A percentile compares a stretch with the other conserved stretches of the same genome.
Evolutionary conservation across 2,113 vertebrate genomes (phyloP).

Genomic region (Ariopsis seemanni): DNA sequence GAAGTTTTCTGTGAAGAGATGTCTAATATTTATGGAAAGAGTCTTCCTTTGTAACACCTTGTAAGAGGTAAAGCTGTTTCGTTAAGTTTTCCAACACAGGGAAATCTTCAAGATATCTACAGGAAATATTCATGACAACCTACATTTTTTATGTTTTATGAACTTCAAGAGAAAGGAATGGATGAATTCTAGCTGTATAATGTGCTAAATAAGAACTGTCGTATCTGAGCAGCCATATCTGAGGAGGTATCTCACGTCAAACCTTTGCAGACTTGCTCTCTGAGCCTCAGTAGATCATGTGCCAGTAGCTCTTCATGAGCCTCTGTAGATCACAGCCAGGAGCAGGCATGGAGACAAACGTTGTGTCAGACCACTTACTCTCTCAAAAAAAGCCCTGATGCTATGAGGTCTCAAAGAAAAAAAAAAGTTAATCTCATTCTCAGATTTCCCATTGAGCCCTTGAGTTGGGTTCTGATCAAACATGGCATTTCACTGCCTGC

Average conservation of each 20-base stretch:
- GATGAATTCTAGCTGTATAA: not conserved
- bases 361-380: constrained; percentile 29
- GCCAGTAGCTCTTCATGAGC: not conserved
- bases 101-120: no score
- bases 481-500: constrained; percentile 60
- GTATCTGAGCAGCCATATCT: not conserved
- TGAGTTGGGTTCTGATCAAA: constrained; percentile 59
- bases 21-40: no score
- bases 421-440: constrained; percentile 64
- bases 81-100: no score
- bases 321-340: not conserved
- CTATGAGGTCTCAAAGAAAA: constrained; percentile 28
- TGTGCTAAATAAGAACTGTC: not conserved
- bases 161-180: not conserved
- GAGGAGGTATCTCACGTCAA: not conserved
- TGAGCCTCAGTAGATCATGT: not conserved
- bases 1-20: no score
- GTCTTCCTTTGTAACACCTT: no score
- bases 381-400: constrained; percentile 17
- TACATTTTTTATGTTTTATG: not conserved
- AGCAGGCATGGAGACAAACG: not conserved
- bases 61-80: no score
- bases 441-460: constrained; percentile 66
- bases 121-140: no score
- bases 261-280: not conserved